phyloP scores from a whole-genome alignment of 2,113 vertebrate species.

The Neogale vison region DNA sequence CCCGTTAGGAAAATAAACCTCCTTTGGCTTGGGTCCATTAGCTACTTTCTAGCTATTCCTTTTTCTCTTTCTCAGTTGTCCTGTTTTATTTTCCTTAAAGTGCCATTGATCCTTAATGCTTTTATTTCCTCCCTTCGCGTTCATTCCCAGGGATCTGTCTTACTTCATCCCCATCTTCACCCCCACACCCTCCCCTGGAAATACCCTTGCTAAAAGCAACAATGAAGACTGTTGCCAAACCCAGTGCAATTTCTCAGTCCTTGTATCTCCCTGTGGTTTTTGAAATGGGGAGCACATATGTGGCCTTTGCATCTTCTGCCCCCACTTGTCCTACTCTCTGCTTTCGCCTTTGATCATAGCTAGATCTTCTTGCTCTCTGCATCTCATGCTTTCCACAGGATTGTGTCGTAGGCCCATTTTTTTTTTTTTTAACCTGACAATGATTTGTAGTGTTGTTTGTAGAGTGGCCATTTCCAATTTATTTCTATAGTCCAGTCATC shows the following conservation, averaged over 20 bases:
- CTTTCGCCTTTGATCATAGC: not conserved
- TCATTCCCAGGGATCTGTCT: not conserved
- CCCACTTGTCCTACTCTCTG: not conserved
- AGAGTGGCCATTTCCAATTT: not conserved
- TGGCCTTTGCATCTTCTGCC: not conserved
- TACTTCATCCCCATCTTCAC: accelerated
- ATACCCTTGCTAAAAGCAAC: not conserved
- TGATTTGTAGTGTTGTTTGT: not conserved
- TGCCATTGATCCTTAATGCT: not conserved
- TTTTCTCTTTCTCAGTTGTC: not conserved
- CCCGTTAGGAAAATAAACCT: not conserved
- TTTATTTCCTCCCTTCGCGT: not conserved
- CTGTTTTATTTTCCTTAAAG: not conserved
- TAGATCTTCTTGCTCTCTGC: not conserved
- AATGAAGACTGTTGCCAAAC: not conserved
- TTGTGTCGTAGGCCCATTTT: not conserved
- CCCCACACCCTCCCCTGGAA: not conserved
- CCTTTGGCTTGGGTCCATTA: not conserved
- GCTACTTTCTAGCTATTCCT: not conserved
- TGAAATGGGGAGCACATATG: not conserved
- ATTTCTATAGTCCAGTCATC: not conserved
- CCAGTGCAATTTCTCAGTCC: not conserved
- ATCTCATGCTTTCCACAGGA: not conserved
- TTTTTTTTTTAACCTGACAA: not conserved
- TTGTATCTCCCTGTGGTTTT: not conserved